Evolutionary conservation across 2,888 invertebrate species (phyloP), one percentile per base, ranked within the genome.

Genomic region (Eulithis prunata): DNA sequence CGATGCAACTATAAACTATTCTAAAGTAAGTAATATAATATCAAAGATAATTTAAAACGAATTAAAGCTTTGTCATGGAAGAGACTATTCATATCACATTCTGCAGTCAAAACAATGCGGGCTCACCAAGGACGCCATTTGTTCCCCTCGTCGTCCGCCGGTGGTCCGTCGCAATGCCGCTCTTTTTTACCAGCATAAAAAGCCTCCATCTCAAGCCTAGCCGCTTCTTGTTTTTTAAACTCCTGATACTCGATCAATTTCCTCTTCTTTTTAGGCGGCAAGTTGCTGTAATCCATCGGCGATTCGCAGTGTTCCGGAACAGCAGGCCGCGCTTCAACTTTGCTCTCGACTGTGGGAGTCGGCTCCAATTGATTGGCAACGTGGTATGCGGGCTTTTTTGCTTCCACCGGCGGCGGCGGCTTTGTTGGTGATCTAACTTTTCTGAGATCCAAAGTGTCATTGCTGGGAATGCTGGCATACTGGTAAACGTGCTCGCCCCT

Each of bases 21-120:
- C 58, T 68, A 71, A 68, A 69, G 63, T 72, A 68, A 69, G 63
- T 72, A 75, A 69, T 51, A 62, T 57, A 64, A 46, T 65, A 69
- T 63, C 65, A 67, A 52, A 62, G 46, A 86, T 84, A 87, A 84
- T 82, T 87, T 89, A 90, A 79, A 88, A 85, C 87, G 82, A 92
- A 90, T 93, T 92, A 93, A 93, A 93, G 92, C 92, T 93, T 92
- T 87, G 76, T 87, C 80, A 77, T 91, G 91, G 91, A 92, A 90
- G 90, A 91, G 83, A 86, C 84, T 88, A 85, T 76, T 81, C 80
- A 85, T 91, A 92, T 92, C 92, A 92, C 92, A 92, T 86, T 85
- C 71, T 69, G 76, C 71, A 71, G 61, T 49, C 62, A 41, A 41
- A 62, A 62, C 66, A 21, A 66, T 52, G 58, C 58, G 32, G 45